These are phyloP conservation scores for Agrypnia vestita DNA, from an alignment of 1,140 invertebrate genomes.

Conservation along the genomic window DNA sequence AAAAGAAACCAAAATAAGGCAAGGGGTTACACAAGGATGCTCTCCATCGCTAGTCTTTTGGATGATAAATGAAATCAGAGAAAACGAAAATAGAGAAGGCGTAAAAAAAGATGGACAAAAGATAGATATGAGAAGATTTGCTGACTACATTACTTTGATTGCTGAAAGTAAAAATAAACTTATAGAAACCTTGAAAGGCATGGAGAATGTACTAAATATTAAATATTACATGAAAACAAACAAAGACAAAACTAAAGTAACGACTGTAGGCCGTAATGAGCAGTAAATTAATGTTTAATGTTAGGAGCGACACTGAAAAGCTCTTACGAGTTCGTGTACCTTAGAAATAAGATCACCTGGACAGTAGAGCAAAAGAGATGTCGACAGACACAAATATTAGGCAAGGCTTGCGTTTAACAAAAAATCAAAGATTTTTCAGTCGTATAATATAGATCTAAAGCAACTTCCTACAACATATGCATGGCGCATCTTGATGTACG, in stretches of 20 bases:
- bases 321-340: background rate
- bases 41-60: no score
- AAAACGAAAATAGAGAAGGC: background rate
- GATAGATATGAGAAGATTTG: background rate
- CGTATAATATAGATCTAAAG: background rate
- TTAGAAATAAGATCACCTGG: background rate
- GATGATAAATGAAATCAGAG: background rate
- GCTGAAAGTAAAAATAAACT: background rate
- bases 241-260: background rate
- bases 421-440: conserved; percentile 1
- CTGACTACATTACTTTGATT: background rate
- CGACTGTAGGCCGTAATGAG: background rate
- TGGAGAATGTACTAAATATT: background rate
- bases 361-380: conserved; percentile 1
- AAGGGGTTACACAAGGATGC: no score
- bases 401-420: background rate
- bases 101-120: background rate
- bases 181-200: background rate
- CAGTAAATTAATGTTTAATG: background rate
- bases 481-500: no score
- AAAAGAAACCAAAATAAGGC: no score
- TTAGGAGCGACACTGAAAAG: background rate
- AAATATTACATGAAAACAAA: background rate
- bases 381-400: background rate
- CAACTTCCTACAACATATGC: no score